Evolutionary conservation across 2,888 invertebrate species (phyloP).

Genomic region (Acholoe squamosa): DNA sequence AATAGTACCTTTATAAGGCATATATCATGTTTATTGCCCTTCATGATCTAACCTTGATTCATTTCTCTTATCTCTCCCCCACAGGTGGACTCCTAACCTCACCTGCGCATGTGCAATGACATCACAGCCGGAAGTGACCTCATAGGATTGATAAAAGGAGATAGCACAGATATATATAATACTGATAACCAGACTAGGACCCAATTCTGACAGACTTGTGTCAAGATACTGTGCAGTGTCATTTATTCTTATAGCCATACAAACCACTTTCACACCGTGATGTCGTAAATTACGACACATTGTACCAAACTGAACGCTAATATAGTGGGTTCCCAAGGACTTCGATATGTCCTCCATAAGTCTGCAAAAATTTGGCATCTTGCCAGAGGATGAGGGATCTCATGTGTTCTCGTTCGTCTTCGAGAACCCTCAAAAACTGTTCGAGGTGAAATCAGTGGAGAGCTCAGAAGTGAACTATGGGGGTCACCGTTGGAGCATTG

Average conservation of each 20-base stretch:
- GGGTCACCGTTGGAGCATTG: constrained; percentile 71
- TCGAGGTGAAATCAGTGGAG: constrained; percentile 69
- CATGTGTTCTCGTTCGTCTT: constrained; percentile 72
- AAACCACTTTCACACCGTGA: not conserved
- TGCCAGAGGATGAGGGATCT: constrained; percentile 70
- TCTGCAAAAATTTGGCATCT: constrained; percentile 69
- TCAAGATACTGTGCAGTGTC: not conserved
- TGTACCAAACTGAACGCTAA: no score
- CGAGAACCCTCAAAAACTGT: constrained; percentile 68
- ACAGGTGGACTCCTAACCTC: not conserved
- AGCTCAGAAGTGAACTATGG: constrained; percentile 71
- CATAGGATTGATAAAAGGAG: not conserved
- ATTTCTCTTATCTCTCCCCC: constrained; percentile 7
- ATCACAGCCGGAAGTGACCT: constrained; percentile 25
- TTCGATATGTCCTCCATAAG: constrained; percentile 65
- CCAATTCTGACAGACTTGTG: not conserved
- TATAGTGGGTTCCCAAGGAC: not conserved
- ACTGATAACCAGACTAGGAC: not conserved
- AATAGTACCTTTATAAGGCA: not conserved
- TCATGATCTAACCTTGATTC: constrained; percentile 1
- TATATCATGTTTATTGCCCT: not conserved
- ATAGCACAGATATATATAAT: not conserved
- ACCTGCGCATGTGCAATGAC: not conserved
- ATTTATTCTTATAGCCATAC: not conserved
- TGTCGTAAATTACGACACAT: not conserved